Evolutionary conservation across 2,113 vertebrate genomes (phyloP).

Genomic region (Xiphophorus hellerii): DNA sequence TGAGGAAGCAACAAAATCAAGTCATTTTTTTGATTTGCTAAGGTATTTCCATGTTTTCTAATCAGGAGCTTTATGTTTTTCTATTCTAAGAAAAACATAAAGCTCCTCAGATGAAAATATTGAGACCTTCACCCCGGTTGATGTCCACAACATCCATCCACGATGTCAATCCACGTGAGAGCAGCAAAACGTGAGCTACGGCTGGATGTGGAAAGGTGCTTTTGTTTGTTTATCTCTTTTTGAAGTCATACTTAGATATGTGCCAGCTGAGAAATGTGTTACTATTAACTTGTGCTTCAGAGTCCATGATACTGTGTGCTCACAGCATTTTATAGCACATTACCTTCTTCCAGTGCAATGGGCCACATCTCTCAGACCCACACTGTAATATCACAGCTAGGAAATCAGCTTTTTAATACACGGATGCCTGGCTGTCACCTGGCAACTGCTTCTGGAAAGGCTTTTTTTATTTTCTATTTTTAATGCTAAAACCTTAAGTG

Average conservation of each 20-base stretch:
- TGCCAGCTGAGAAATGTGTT: constrained; percentile 60
- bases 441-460: constrained; percentile 23
- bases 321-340: neutral
- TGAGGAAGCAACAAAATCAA: no score
- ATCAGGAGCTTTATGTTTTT: neutral
- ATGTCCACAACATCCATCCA: no score
- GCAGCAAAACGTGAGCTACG: constrained; percentile 70
- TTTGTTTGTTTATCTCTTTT: constrained; percentile 21
- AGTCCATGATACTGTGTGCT: constrained; percentile 16
- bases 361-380: neutral
- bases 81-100: neutral
- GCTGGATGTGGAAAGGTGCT: constrained; percentile 32
- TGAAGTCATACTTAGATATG: constrained; percentile 18
- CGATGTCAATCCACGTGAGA: constrained; percentile 14
- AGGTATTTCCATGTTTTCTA: constrained; percentile 5
- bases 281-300: constrained; percentile 54
- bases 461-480: neutral
- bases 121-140: neutral
- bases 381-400: constrained; percentile 8
- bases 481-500: constrained; percentile 8
- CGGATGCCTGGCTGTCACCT: constrained; percentile 16
- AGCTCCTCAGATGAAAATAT: constrained; percentile 21
- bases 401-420: constrained; percentile 12
- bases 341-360: constrained; percentile 1
- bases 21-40: no score